Evolutionary conservation across 2,888 invertebrate species (phyloP).

Genomic region (Lycaena phlaeas): DNA sequence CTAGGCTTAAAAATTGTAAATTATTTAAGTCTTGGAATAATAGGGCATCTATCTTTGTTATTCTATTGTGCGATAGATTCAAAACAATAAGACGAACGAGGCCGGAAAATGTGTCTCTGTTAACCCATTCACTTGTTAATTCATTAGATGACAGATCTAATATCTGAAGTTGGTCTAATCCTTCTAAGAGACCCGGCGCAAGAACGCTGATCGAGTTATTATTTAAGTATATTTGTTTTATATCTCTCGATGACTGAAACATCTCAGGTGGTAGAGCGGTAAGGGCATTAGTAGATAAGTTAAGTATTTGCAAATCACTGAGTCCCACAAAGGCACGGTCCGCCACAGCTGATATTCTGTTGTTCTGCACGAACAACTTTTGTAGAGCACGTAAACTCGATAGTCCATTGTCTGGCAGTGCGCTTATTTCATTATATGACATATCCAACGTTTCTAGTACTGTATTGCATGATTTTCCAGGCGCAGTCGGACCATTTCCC

Average conservation of each 20-base stretch:
- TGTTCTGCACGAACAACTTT: slow-evolving; percentile 81
- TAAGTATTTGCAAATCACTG: slow-evolving; percentile 78
- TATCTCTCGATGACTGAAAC: slow-evolving; percentile 80
- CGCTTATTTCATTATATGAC: slow-evolving; percentile 81
- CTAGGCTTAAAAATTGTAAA: slow-evolving; percentile 82
- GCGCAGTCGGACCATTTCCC: slow-evolving; percentile 77
- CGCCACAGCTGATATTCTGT: slow-evolving; percentile 80
- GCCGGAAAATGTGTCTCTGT: slow-evolving; percentile 83
- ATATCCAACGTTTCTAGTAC: slow-evolving; percentile 80
- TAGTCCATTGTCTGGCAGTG: slow-evolving; percentile 80
- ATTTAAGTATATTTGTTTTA: slow-evolving; percentile 81
- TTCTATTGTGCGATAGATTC: slow-evolving; percentile 81
- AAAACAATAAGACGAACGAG: slow-evolving; percentile 81
- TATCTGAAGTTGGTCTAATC: slow-evolving; percentile 80
- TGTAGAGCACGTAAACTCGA: slow-evolving; percentile 79
- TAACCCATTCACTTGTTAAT: slow-evolving; percentile 84
- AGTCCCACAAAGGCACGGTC: slow-evolving; percentile 83
- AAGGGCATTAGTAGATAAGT: slow-evolving; percentile 85
- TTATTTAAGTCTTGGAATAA: slow-evolving; percentile 83
- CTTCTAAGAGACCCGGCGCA: slow-evolving; percentile 82
- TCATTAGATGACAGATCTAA: slow-evolving; percentile 83
- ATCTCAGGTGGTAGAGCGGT: slow-evolving; percentile 84
- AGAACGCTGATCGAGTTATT: slow-evolving; percentile 84
- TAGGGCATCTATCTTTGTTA: slow-evolving; percentile 79
- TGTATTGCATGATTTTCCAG: slow-evolving; percentile 79